Evolutionary conservation across 2,888 invertebrate species (phyloP), one percentile per base, ranked within the genome.

Genomic region (Trissonchulus latispiculum): DNA sequence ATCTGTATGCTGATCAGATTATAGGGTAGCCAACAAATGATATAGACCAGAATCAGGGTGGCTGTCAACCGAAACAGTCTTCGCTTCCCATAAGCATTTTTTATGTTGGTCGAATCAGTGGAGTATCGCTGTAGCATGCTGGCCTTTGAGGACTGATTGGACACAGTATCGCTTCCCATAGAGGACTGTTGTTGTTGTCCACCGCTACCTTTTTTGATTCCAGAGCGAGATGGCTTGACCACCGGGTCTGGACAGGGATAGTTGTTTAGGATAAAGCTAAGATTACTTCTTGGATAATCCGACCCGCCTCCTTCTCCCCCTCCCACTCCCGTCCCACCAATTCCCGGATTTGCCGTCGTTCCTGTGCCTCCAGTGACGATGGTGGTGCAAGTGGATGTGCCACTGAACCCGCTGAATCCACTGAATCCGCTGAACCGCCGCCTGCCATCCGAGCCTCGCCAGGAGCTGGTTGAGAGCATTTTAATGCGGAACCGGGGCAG

Each of bases 1-100:
- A 48, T 23, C 48, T 48, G 48, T 15, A 48, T 48, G 8, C 8
- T 15, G 48, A 48, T 48, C 48, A 48, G 48, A 62, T 62, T 62
- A 29, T 62, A 62, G 15, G 64, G 64, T 29, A 62, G 31, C 64
- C 64, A 62, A 29, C 64, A 62, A n/a, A 62, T 29, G n/a, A 62
- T 62, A 29, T 62, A 62, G 48, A 48, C 48, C 8, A 8, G 8
- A 23, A 48, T 48, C 8, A 48, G 48, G 8, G 48, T 48, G 31
- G 64, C 64, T 3, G 64, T 62, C n/a, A 62, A 29, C 15, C n/a
- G 29, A 29, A 62, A 28, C n/a, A 62, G 31, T 29, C 28, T 3
- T 3, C 31, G 64, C 15, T 29, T 15, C 3, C 64, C 15, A 8
- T 3, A 62, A 15, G 64, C 64, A 8, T 29, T 18, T 62, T 18